Base-by-base conservation (phyloP, 2,797 vertebrate species). In the Macropus fuliginosus region DNA sequence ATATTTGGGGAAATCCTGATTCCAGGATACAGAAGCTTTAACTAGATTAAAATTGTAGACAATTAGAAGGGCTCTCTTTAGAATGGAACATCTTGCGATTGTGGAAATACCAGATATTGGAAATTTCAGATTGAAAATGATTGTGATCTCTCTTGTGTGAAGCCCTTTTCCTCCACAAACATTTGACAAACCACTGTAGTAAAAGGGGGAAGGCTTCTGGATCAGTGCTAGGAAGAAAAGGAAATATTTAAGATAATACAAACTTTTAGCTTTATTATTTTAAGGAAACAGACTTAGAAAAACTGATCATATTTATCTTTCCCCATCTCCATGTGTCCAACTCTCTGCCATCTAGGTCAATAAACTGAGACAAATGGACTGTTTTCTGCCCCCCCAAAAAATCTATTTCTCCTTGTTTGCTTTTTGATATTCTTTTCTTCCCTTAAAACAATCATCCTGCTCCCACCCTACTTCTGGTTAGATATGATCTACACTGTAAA, bases 301-400 rank as follows among this genome's bases (percentile, higher is more conserved):
- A 98, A 96, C 96, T 98, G 97, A 98, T 96, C 96, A 95, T 98
- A 98, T 98, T 98, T 98, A 98, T 98, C 96, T 98, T 95, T 95
- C 92, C 97, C 96, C 97, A 95, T 98, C 96, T 98, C 96, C 98
- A 96, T 98, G 97, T 98, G 97, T 98, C 96, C 97, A 97, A 95
- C 95, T 97, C 95, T 97, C 96, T 54, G 16, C 9, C 89, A 54
- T 54, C 50, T 97, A 98, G 97, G 97, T 97, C 97, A 98, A 98
- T 98, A 98, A 98, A 98, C 96, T 96, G 93, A 98, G 97, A 98
- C 96, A 98, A 97, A 97, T 5, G 62, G 94, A 97, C 95, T 92
- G n/a, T 97, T 96, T 95, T 95, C 94, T 12, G 40, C n/a, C n/a
- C n/a, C n/a, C n/a, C 95, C 55, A 34, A 13, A n/a, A n/a, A 66